A percentile compares a stretch with the other conserved stretches of the same genome.
These are phyloP conservation scores for Ondatra zibethicus DNA, from an alignment of 2,113 vertebrate species.

Conservation along the genomic window DNA sequence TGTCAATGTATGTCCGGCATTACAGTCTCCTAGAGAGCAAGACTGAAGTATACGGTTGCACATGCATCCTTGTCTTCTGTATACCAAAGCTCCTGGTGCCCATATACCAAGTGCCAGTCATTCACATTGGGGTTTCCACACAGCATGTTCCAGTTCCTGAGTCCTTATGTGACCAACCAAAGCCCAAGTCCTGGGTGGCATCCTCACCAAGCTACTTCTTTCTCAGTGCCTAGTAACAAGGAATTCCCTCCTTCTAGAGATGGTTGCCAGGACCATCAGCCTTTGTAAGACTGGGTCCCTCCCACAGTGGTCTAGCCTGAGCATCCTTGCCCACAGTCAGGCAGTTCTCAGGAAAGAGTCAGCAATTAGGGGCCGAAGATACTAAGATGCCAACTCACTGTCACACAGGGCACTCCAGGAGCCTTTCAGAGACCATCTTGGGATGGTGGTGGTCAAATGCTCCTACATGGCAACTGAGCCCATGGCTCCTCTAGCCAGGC, in stretches of 20 bases:
- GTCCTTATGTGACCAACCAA: fast-evolving
- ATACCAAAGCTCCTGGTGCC: fast-evolving
- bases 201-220: background rate
- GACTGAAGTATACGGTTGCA: too few relatives aligned
- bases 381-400: background rate
- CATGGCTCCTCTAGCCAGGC: background rate
- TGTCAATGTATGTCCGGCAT: fast-evolving
- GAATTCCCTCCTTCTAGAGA: background rate
- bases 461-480: background rate
- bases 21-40: too few relatives aligned
- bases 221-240: background rate
- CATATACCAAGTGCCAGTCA: background rate
- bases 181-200: background rate
- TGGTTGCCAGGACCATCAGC: background rate
- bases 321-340: background rate
- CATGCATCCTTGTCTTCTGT: background rate
- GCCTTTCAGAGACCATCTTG: background rate
- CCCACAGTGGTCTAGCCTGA: background rate
- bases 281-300: background rate
- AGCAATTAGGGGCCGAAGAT: too few relatives aligned
- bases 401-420: background rate
- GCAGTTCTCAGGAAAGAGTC: background rate
- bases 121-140: background rate
- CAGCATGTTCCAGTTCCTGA: background rate
- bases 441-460: background rate